phyloP scores from a whole-genome alignment of 2,888 invertebrate genomes.

The Amblyjoppa fuscipennis region DNA sequence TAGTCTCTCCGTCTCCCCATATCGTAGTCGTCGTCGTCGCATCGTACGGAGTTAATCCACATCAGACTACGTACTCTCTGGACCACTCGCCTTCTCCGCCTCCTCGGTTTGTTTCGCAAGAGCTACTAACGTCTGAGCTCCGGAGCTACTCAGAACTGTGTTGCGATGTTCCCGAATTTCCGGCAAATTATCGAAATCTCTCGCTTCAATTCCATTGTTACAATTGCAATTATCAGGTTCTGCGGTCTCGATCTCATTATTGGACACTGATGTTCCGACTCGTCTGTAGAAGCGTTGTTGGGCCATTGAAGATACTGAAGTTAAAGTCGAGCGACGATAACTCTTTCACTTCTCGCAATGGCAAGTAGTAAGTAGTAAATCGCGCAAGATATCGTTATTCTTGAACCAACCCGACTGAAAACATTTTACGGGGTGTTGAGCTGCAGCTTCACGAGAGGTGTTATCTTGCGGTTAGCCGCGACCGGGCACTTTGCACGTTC shows the following conservation, averaged over 20 bases:
- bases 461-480: slow-evolving; percentile 62
- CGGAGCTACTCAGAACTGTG: neutral
- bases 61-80: slow-evolving; percentile 23
- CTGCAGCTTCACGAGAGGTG: slow-evolving; percentile 24
- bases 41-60: slow-evolving; percentile 14
- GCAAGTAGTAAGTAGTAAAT: neutral
- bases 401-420: slow-evolving; percentile 4
- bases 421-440: neutral
- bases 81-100: slow-evolving; percentile 25
- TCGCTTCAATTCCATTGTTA: neutral
- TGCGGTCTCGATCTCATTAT: neutral
- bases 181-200: slow-evolving; percentile 33
- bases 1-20: slow-evolving; percentile 30
- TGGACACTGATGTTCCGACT: neutral
- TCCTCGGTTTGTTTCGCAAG: slow-evolving; percentile 28
- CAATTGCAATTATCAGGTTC: slow-evolving; percentile 8
- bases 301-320: neutral
- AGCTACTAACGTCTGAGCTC: slow-evolving; percentile 23
- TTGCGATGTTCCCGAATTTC: slow-evolving; percentile 4
- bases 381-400: neutral
- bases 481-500: slow-evolving; percentile 46
- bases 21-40: slow-evolving; percentile 34
- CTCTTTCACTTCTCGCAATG: too few species aligned
- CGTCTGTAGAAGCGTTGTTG: neutral
- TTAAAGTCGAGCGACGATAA: neutral